A percentile compares a stretch with the other conserved stretches of the same genome.
These are phyloP conservation scores for Lithosia quadra DNA, from an alignment of 2,888 invertebrate species.

Conservation along the genomic window DNA sequence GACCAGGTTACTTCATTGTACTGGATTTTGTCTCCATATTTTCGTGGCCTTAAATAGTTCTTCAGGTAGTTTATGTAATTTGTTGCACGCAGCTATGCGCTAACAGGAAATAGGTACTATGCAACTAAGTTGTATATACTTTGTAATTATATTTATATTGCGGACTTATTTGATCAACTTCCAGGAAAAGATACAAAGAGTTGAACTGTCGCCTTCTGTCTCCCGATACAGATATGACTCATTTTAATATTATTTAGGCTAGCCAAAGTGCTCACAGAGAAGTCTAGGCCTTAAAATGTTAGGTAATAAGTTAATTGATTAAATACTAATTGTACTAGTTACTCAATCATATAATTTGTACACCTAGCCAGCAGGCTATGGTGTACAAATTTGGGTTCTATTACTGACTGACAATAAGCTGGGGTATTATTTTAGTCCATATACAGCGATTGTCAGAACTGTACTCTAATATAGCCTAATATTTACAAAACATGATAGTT, in stretches of 20 bases:
- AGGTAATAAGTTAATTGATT: no score
- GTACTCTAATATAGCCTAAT: no score
- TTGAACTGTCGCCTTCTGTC: not conserved
- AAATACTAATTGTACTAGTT: not conserved
- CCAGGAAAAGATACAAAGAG: conserved; percentile 1
- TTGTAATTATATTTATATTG: not conserved
- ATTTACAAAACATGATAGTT: no score
- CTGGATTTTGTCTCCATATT: not conserved
- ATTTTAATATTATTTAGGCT: not conserved
- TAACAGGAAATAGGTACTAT: conserved; percentile 14
- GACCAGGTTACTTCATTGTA: no score
- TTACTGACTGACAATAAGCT: no score
- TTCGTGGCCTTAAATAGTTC: not conserved
- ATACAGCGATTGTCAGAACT: no score
- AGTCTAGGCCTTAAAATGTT: not conserved
- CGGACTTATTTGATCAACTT: not conserved
- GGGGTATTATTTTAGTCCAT: no score
- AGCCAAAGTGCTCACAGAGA: not conserved
- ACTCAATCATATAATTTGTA: not conserved
- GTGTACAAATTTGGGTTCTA: not conserved
- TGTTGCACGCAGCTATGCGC: not conserved
- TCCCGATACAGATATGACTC: not conserved
- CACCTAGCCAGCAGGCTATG: not conserved
- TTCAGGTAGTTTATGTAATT: not conserved
- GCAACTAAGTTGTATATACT: conserved; percentile 9